Conservation (phyloP, 2,113 vertebrate species). For the Poeciliopsis occidentalis region DNA sequence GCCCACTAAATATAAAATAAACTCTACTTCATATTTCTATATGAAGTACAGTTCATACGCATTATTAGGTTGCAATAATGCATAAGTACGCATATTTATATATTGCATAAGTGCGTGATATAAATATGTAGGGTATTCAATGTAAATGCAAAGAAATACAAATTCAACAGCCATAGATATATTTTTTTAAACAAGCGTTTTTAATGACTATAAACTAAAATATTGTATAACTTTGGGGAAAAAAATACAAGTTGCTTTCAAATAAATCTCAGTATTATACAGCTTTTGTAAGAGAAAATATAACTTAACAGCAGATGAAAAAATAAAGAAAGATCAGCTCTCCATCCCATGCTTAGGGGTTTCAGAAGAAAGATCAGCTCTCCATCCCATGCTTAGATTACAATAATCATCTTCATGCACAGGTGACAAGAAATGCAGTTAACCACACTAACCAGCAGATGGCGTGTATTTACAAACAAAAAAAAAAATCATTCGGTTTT, state of each 20-base stretch:
- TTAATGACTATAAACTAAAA: slow-evolving; percentile 39
- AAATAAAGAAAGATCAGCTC: too few relatives aligned
- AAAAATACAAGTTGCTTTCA: slow-evolving; percentile 32
- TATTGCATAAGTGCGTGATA: background rate
- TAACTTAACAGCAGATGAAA: slow-evolving; percentile 12
- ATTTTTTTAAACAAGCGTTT: slow-evolving; percentile 15
- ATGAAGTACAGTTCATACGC: too few relatives aligned
- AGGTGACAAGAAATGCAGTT: slow-evolving; percentile 40
- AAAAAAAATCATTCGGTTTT: too few relatives aligned
- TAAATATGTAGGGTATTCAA: background rate
- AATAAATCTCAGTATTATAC: slow-evolving; percentile 27
- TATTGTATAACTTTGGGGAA: slow-evolving; percentile 34
- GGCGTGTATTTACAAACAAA: background rate
- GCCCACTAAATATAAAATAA: too few relatives aligned
- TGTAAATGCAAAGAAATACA: background rate
- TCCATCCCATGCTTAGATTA: slow-evolving; percentile 18
- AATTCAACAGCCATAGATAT: background rate
- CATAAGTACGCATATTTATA: too few relatives aligned
- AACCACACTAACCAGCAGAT: slow-evolving; percentile 20
- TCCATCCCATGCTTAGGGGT: too few relatives aligned
- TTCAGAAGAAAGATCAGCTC: slow-evolving; percentile 15
- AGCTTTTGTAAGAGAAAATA: slow-evolving; percentile 25
- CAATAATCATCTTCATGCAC: slow-evolving; percentile 16
- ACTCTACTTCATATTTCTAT: too few relatives aligned
- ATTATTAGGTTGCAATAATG: too few relatives aligned